Conservation (phyloP, 2,888 invertebrate species). For the Diploptera punctata region DNA sequence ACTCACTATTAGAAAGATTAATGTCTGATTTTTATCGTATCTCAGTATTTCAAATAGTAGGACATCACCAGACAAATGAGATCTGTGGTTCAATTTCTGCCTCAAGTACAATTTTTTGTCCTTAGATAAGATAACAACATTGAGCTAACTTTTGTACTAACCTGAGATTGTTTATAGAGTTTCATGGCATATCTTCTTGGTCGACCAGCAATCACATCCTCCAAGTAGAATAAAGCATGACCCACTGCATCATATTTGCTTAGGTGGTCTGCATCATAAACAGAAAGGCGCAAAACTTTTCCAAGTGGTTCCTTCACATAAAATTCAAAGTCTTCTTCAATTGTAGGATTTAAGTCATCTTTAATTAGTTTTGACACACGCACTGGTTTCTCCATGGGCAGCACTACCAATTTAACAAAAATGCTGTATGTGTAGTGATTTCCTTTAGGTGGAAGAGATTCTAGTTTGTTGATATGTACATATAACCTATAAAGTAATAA, state of each 20-base stretch:
- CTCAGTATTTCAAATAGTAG: no score
- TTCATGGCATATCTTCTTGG: conserved; percentile 44
- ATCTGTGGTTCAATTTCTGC: no score
- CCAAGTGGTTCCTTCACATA: conserved; percentile 45
- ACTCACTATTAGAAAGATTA: no score
- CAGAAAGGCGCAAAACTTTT: conserved; percentile 49
- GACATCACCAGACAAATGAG: no score
- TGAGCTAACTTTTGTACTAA: no score
- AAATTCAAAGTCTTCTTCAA: conserved; percentile 49
- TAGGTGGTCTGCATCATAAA: conserved; percentile 48
- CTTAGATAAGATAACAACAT: no score
- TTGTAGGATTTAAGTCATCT: conserved; percentile 46
- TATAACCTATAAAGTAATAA: conserved; percentile 27
- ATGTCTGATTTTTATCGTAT: no score
- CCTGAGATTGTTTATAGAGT: conserved; percentile 46
- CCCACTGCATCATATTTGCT: conserved; percentile 51
- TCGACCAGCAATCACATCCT: conserved; percentile 42
- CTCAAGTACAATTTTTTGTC: no score
- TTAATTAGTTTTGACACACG: conserved; percentile 43
- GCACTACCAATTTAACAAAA: conserved; percentile 47
- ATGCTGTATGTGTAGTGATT: conserved; percentile 45
- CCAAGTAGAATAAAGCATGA: conserved; percentile 48
- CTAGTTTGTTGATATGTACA: conserved; percentile 47
- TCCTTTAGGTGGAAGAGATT: conserved; percentile 48
- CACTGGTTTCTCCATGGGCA: conserved; percentile 46